phyloP scores from a whole-genome alignment of 1,140 invertebrate species.

The Rhagoletis pomonella region DNA sequence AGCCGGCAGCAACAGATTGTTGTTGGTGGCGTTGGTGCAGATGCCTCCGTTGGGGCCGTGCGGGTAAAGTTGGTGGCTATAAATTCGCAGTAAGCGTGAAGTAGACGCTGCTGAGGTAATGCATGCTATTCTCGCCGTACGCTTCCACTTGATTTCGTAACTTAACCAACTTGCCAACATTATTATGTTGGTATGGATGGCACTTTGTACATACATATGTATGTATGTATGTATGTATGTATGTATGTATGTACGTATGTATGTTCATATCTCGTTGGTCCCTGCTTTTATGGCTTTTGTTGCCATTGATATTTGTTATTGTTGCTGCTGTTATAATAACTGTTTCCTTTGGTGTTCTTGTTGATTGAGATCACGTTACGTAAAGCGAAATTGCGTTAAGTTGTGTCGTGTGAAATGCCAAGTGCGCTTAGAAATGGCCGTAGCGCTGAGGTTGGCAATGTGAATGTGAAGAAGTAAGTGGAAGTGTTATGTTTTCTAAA shows the following conservation, averaged over 20 bases:
- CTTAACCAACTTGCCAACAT: slow-evolving; percentile 1
- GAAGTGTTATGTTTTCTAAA: slow-evolving; percentile 36
- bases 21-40: slow-evolving; percentile 26
- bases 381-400: slow-evolving; percentile 72
- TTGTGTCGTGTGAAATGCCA: slow-evolving; percentile 50
- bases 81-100: neutral
- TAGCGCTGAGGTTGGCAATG: neutral
- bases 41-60: neutral
- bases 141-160: slow-evolving; percentile 32
- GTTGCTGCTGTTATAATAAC: slow-evolving; percentile 37
- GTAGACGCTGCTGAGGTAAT: slow-evolving; percentile 1
- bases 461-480: slow-evolving; percentile 57
- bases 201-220: neutral
- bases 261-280: neutral
- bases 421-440: slow-evolving; percentile 15
- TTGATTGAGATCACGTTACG: slow-evolving; percentile 73
- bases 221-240: neutral
- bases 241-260: neutral
- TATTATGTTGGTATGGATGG: neutral
- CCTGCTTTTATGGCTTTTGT: slow-evolving; percentile 52
- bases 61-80: slow-evolving; percentile 7
- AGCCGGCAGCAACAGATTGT: slow-evolving; percentile 30
- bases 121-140: slow-evolving; percentile 27
- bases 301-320: slow-evolving; percentile 43
- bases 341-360: slow-evolving; percentile 57